These are phyloP conservation scores for Campoletis raptor DNA, from an alignment of 2,888 invertebrate species.

Conservation along the genomic window DNA sequence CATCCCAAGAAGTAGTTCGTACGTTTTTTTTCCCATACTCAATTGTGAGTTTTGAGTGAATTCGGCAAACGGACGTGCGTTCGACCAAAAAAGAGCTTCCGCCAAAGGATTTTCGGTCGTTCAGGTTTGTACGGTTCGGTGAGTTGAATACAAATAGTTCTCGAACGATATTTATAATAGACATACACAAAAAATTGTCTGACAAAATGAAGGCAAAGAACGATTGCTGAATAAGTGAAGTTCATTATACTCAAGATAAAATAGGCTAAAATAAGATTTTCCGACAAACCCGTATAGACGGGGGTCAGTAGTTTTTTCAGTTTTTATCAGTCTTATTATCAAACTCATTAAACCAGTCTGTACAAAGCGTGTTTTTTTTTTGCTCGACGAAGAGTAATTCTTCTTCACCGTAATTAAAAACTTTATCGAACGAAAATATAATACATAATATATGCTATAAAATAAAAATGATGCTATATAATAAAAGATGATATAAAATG, in stretches of 20 bases:
- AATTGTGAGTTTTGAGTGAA: slow-evolving; percentile 34
- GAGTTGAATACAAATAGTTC: slow-evolving; percentile 9
- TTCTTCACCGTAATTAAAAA: slow-evolving; percentile 20
- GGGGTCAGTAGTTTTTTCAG: not conserved
- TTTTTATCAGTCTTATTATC: not conserved
- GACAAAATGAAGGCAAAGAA: not conserved
- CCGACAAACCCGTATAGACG: not conserved
- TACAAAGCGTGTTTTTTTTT: not conserved
- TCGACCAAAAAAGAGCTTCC: slow-evolving; percentile 41
- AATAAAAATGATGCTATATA: no score
- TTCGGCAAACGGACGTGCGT: slow-evolving; percentile 5
- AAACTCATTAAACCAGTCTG: not conserved
- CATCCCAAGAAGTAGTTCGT: slow-evolving; percentile 1
- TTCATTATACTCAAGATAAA: not conserved
- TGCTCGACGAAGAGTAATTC: not conserved
- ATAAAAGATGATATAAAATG: no score
- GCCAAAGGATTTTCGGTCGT: slow-evolving; percentile 55
- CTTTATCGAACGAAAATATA: not conserved
- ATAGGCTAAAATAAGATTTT: not conserved
- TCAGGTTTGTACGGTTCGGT: slow-evolving; percentile 2
- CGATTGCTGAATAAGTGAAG: slow-evolving; percentile 5
- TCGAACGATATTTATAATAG: slow-evolving; percentile 47
- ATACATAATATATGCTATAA: no score
- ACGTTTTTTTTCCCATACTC: not conserved
- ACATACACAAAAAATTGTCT: slow-evolving; percentile 27